These are phyloP conservation scores for Cettia cetti DNA, from an alignment of 2,113 vertebrate species.

Conservation along the genomic window DNA sequence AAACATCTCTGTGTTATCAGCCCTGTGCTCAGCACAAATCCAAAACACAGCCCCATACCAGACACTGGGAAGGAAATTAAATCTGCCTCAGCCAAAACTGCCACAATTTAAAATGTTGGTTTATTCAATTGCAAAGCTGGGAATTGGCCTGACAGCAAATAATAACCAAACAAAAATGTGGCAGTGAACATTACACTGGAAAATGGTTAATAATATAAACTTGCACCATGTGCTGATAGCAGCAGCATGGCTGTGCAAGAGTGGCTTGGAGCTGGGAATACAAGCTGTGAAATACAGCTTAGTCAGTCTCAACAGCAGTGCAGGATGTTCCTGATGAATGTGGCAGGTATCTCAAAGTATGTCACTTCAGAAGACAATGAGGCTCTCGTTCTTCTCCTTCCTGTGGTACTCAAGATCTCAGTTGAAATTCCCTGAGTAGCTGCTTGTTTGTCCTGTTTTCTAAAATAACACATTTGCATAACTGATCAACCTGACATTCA, in stretches of 20 bases:
- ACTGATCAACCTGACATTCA: neutral
- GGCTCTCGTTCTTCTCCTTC: neutral
- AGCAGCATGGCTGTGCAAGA: fast-evolving
- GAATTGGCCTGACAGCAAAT: neutral
- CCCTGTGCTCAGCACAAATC: neutral
- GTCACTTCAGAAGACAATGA: too few relatives aligned
- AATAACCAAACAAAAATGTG: neutral
- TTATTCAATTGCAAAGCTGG: neutral
- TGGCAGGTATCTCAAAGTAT: neutral
- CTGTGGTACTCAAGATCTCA: neutral
- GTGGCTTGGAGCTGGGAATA: neutral
- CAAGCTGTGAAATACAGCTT: neutral
- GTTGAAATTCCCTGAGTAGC: neutral
- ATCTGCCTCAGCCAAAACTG: neutral
- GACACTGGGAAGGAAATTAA: neutral
- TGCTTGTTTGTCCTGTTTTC: neutral
- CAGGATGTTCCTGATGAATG: neutral
- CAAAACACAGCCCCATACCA: neutral
- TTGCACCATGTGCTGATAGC: too few relatives aligned
- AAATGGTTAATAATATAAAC: neutral
- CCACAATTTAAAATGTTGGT: neutral
- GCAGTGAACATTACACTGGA: neutral
- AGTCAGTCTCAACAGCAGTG: too few relatives aligned
- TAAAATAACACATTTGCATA: neutral
- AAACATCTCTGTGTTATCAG: neutral